These are phyloP conservation scores for Tinea semifulvella DNA, from an alignment of 2,888 invertebrate species.

Conservation along the genomic window DNA sequence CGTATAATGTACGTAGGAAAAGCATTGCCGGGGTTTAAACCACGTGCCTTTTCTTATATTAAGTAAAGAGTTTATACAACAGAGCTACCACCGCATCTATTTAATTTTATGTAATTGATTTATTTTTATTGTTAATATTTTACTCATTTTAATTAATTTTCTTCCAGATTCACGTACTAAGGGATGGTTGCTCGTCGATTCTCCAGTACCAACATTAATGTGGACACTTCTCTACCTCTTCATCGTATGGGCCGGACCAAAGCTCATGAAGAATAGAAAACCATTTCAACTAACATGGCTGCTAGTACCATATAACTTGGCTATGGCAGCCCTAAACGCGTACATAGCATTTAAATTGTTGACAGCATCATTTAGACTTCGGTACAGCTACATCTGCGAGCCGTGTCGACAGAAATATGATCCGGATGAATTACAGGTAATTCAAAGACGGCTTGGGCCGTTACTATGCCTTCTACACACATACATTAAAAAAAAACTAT, in stretches of 20 bases:
- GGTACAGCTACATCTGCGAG: conserved; percentile 88
- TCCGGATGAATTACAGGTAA: conserved; percentile 83
- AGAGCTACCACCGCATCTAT: too few species aligned
- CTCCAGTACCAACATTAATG: conserved; percentile 76
- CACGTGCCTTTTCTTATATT: too few species aligned
- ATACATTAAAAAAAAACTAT: too few species aligned
- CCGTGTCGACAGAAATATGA: conserved; percentile 81
- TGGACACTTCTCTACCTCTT: conserved; percentile 77
- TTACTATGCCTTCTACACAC: too few species aligned
- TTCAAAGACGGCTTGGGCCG: too few species aligned
- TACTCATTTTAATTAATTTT: too few species aligned
- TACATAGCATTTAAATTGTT: conserved; percentile 84
- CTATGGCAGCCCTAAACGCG: conserved; percentile 82
- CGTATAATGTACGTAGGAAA: too few species aligned
- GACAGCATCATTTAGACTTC: conserved; percentile 75
- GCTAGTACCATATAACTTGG: conserved; percentile 85
- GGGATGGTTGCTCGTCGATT: conserved; percentile 87
- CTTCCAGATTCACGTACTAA: conserved; percentile 81
- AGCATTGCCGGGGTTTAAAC: too few species aligned
- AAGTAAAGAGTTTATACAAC: too few species aligned
- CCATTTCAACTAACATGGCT: conserved; percentile 80
- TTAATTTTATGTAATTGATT: too few species aligned
- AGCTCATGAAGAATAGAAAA: conserved; percentile 78
- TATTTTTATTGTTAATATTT: too few species aligned
- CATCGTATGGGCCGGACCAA: conserved; percentile 83